Percentiles rank a stretch among this genome's conserved stretches.
These are phyloP conservation scores for Parnassius glacialis DNA, from an alignment of 2,888 invertebrate genomes.

Conservation along the genomic window DNA sequence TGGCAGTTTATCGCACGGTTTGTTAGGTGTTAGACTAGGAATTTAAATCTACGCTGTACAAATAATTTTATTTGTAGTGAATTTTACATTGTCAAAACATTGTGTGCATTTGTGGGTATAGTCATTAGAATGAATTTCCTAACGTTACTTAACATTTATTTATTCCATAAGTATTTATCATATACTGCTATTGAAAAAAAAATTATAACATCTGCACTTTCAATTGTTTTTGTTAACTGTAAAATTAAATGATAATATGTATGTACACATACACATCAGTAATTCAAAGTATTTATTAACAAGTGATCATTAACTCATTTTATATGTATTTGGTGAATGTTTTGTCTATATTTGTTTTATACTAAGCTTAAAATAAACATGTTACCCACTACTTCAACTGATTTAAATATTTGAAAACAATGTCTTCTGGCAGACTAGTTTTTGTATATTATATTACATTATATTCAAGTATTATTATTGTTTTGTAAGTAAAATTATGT, in stretches of 20 bases:
- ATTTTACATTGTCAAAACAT: slow-evolving; percentile 71
- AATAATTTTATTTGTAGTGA: slow-evolving; percentile 75
- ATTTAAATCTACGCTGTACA: slow-evolving; percentile 77
- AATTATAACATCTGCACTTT: slow-evolving; percentile 27
- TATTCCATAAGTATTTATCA: slow-evolving; percentile 48
- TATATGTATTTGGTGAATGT: slow-evolving; percentile 35
- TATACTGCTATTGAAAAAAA: slow-evolving; percentile 38
- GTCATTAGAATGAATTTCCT: slow-evolving; percentile 61
- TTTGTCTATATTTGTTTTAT: slow-evolving; percentile 33
- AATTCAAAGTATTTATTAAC: slow-evolving; percentile 37
- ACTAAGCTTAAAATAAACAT: slow-evolving; percentile 31
- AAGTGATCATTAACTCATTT: slow-evolving; percentile 34
- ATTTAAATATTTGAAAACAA: slow-evolving; percentile 37
- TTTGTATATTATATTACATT: slow-evolving; percentile 1
- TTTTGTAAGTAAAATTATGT: slow-evolving; percentile 10
- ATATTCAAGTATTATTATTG: slow-evolving; percentile 2
- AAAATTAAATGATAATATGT: slow-evolving; percentile 7
- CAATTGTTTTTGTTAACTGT: slow-evolving; percentile 9
- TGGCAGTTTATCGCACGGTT: slow-evolving; percentile 61
- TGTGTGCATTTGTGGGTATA: slow-evolving; percentile 69
- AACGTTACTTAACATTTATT: slow-evolving; percentile 48
- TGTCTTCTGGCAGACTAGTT: slow-evolving; percentile 46
- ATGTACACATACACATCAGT: slow-evolving; percentile 42
- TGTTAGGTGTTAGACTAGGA: slow-evolving; percentile 76
- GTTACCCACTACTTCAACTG: background rate